A percentile compares a stretch with the other conserved stretches of the same genome.
Conservation (phyloP, 1,140 invertebrate species). For the Chironomus tepperi region DNA sequence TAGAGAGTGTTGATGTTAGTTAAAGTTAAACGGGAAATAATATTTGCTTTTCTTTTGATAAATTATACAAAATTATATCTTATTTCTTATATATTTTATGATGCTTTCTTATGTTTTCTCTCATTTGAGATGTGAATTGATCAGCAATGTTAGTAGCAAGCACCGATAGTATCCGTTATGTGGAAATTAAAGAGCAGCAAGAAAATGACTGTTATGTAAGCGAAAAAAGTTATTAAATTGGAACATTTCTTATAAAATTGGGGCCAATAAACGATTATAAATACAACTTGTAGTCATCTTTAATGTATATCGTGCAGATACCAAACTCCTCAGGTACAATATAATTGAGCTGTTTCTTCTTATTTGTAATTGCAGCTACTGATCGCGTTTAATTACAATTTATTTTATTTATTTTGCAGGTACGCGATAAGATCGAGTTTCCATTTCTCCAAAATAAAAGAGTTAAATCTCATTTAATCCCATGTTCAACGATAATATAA, state of each 20-base stretch:
- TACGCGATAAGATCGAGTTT: background rate
- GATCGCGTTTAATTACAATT: background rate
- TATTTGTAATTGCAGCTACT: too few relatives aligned
- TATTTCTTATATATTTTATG: too few relatives aligned
- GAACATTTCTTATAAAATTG: background rate
- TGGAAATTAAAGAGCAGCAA: background rate
- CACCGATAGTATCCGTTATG: background rate
- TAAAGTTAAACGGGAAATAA: too few relatives aligned
- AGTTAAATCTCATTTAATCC: background rate
- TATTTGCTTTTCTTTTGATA: too few relatives aligned
- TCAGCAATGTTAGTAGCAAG: background rate
- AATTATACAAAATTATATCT: too few relatives aligned
- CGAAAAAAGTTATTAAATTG: background rate
- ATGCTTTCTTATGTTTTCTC: background rate
- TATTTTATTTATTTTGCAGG: background rate
- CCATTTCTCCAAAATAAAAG: background rate
- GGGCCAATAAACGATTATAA: background rate
- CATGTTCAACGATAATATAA: background rate
- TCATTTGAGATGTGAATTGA: background rate
- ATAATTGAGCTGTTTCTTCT: background rate
- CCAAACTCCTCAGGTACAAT: background rate
- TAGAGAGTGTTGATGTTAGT: too few relatives aligned
- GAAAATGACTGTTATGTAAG: slow-evolving; percentile 4
- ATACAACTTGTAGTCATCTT: too few relatives aligned
- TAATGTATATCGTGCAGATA: too few relatives aligned